phyloP scores from a whole-genome alignment of 2,888 invertebrate species.

The Drosophila bunnanda region DNA sequence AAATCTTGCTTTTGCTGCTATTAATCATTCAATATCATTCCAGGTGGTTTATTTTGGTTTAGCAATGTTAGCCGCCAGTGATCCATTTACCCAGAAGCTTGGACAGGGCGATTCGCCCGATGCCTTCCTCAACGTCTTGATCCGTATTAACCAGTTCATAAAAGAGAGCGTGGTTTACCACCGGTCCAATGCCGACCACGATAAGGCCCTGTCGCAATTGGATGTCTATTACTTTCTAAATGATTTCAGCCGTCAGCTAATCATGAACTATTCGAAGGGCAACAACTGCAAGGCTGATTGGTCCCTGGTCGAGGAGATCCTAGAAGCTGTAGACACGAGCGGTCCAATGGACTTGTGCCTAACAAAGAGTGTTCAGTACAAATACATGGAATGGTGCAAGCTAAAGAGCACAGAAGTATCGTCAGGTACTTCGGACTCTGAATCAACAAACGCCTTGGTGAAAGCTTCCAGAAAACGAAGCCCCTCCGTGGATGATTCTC shows the following conservation, averaged over 20 bases:
- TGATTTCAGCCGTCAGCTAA: too few relatives aligned
- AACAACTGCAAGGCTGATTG: accelerated
- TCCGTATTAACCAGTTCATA: background rate
- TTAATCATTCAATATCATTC: background rate
- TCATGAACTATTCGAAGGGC: accelerated
- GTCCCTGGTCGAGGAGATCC: background rate
- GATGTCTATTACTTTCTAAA: background rate
- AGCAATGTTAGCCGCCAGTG: background rate
- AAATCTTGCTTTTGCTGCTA: too few relatives aligned
- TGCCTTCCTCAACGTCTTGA: background rate
- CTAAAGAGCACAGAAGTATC: conserved; percentile 49
- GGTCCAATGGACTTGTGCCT: conserved; percentile 79
- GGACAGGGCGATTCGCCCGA: background rate
- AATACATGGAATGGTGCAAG: conserved; percentile 50
- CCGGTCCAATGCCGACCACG: background rate
- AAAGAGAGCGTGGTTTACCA: background rate
- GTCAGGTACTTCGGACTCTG: background rate
- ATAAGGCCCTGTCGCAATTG: background rate
- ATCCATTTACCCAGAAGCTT: background rate
- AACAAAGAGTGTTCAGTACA: conserved; percentile 57
- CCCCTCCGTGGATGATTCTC: background rate
- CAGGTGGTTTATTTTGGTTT: background rate
- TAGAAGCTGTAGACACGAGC: too few relatives aligned
- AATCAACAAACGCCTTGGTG: too few relatives aligned
- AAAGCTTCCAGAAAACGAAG: conserved; percentile 53